Evolutionary conservation across 2,888 invertebrate species (phyloP), one percentile per base, ranked within the genome.

Genomic region (Tolmerus cingulatus): DNA sequence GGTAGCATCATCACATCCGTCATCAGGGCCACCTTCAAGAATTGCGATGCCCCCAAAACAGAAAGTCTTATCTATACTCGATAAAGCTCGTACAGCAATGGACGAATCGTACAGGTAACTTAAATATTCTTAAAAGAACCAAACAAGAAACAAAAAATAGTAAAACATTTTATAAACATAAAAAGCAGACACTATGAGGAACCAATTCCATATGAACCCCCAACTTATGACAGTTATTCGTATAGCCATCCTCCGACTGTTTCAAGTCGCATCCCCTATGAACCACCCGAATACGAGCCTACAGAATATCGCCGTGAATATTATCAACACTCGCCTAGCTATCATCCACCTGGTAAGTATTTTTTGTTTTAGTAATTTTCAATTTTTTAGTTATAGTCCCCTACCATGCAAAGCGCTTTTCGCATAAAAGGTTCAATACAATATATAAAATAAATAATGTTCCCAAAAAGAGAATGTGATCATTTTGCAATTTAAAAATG

Each of bases 51-150:
- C 95, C 81, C 95, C 95, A 88, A 96, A 96, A 93, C 95, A 95
- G 88, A 97, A 97, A 93, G 96, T 97, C 88, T 94, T 97, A 93
- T 97, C 97, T 89, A 97, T 97, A 90, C 93, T 97, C 90, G 97
- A 97, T 92, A 94, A 96, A 87, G 97, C 97, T 0, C 94, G 97
- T 86, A 94, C 95, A 34, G 97, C 97, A 43, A 97, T 97, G 96
- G 97, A 97, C 91, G 95, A 96, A 89, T 95, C 94, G 86, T 96
- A 96, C 88, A 94, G 94, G 90, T 96, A 94, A 90, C 94, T 89
- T 43, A 2, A 79, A 40, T 46, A 43, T 79, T 46, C n/a, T 46
- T 43, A 79, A 14, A 43, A 46, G 82, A 55, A 57, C 34, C 27
- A 79, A 23, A 79, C 40, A 46, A 46, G 40, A 79, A 57, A 57